Base-by-base conservation (phyloP, 2,113 vertebrate species). In the Pomatorhinus ruficollis region DNA sequence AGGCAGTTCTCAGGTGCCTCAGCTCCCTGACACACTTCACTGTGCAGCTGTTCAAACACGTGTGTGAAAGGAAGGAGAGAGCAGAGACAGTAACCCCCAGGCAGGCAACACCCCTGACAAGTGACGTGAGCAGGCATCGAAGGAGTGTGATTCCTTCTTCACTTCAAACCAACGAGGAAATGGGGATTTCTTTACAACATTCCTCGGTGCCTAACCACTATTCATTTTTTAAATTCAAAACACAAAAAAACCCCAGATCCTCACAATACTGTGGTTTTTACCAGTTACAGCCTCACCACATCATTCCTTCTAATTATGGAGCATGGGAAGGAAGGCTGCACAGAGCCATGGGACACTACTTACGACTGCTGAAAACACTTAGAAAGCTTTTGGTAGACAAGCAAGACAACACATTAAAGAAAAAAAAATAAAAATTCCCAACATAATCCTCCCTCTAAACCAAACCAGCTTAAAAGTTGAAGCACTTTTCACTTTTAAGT, bases 41-140 rank as follows among this genome's bases (percentile, higher is more conserved):
- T 3, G 30, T 30, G 25, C 30, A 84, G 44, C 57, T 5, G 0
- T 17, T 70, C 56, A 27, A 40, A 44, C 12, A 24, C 4, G 0
- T 12, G 4, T 0, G 63, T 4, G 5, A 40, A 27, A 42, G 68
- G 42, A 37, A 57, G 60, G 33, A 37, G 40, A 50, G 30, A 52
- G 35, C 15, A 77, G 24, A 56, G 17, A 33, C 0, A 5, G 30
- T 20, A 45, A 71, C 16, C 5, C 24, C 21, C 31, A 33, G 8
- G 9, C 30, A 54, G 45, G 50, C 1, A 1, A 83, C 3, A 42
- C 20, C 19, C 19, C 50, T 16, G 18, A n/a, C 7, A 37, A 65
- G 50, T 2, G 17, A 35, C 11, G 19, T 15, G 35, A 74, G 40
- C 31, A 33, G 14, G 28, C 42, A 59, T 3, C 0, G 0, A 13